Conservation (phyloP, 2,888 invertebrate genomes). For the Lasiommata megera region DNA sequence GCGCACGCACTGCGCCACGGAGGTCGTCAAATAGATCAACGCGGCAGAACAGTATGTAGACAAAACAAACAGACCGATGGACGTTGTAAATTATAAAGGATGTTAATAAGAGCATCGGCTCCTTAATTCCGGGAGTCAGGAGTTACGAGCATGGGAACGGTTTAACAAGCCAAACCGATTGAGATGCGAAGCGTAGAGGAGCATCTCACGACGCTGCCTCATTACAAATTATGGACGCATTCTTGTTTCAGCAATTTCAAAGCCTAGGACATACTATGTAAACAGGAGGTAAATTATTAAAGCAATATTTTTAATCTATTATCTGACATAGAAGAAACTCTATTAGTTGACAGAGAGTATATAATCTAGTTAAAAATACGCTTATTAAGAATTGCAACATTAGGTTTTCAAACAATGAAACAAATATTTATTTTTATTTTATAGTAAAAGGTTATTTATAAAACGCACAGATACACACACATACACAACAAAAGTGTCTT, state of each 20-base stretch:
- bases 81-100: neutral
- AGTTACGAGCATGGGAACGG: conserved; percentile 61
- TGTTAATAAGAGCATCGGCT: conserved; percentile 9
- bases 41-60: neutral
- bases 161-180: conserved; percentile 72
- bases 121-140: conserved; percentile 32
- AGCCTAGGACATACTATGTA: conserved; percentile 19
- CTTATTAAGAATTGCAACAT: too few relatives aligned
- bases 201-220: conserved; percentile 61
- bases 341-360: too few relatives aligned
- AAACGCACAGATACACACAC: too few relatives aligned
- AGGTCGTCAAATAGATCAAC: neutral
- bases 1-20: too few relatives aligned
- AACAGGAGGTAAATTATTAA: neutral
- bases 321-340: too few relatives aligned
- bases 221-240: conserved; percentile 80
- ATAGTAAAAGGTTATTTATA: too few relatives aligned
- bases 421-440: too few relatives aligned
- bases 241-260: conserved; percentile 46
- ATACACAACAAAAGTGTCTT: too few relatives aligned
- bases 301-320: neutral
- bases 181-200: conserved; percentile 72
- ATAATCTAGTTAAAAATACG: too few relatives aligned
- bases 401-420: too few relatives aligned
- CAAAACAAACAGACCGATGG: neutral